These are phyloP conservation scores for Himantopus leucocephalus DNA, from an alignment of 2,113 vertebrate species.

Conservation along the genomic window DNA sequence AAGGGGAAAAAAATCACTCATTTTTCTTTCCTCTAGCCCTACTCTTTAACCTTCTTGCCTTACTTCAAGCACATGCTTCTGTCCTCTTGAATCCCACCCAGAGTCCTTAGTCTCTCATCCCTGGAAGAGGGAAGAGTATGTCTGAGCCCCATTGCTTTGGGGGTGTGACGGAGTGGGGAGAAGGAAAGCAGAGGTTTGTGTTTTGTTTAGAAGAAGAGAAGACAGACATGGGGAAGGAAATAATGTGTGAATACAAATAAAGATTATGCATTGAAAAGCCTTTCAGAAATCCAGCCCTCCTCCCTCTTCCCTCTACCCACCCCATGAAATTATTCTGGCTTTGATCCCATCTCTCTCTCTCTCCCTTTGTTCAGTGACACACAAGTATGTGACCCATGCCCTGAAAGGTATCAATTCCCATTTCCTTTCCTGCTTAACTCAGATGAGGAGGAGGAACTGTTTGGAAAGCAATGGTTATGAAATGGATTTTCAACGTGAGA, in stretches of 20 bases:
- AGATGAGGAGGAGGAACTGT: background rate
- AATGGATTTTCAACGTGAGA: background rate
- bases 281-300: background rate
- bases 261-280: background rate
- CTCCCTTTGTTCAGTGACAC: background rate
- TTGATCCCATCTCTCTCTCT: background rate
- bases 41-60: background rate
- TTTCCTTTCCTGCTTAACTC: background rate
- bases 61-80: background rate
- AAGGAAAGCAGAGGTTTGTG: background rate
- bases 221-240: background rate
- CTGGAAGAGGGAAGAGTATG: background rate
- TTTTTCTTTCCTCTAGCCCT: background rate
- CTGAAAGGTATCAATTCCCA: background rate
- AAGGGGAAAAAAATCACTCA: background rate
- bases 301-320: background rate
- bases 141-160: background rate
- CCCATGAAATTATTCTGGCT: background rate
- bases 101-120: background rate
- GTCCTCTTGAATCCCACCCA: background rate
- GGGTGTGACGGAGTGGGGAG: background rate
- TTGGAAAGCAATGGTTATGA: background rate
- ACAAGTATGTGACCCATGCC: background rate
- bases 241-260: background rate
- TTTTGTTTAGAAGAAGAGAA: background rate